Percentiles rank a stretch among this genome's conserved stretches.
phyloP scores from a whole-genome alignment of 2,797 vertebrate species.

The Micrastur ruficollis region DNA sequence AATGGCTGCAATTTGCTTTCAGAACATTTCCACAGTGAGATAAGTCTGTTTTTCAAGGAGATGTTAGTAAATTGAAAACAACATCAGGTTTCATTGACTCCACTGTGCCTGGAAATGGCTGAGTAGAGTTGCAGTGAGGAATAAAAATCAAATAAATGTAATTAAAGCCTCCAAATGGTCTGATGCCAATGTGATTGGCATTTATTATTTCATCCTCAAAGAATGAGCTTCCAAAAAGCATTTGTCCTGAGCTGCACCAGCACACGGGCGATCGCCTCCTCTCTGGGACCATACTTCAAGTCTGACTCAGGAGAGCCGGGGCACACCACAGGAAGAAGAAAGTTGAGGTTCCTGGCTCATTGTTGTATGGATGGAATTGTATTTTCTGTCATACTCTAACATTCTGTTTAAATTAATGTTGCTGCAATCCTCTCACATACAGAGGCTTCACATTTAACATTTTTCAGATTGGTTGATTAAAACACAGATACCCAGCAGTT shows the following conservation, averaged over 20 bases:
- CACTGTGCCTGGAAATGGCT: background rate
- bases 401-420: slow-evolving; percentile 19
- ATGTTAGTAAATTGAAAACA: slow-evolving; percentile 18
- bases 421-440: background rate
- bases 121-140: background rate
- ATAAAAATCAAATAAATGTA: slow-evolving; percentile 35
- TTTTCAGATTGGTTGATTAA: slow-evolving; percentile 18
- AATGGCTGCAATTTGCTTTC: background rate
- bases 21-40: background rate
- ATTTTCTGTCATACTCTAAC: background rate
- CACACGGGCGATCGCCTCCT: background rate
- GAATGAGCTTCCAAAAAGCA: background rate
- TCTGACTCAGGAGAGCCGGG: background rate
- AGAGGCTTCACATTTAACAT: background rate
- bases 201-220: background rate
- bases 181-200: background rate
- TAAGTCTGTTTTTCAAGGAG: background rate
- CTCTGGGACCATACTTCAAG: background rate
- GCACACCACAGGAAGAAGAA: background rate
- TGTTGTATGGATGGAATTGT: background rate
- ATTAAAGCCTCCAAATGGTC: slow-evolving; percentile 26
- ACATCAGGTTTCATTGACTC: slow-evolving; percentile 18
- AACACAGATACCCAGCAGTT: background rate
- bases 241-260: background rate
- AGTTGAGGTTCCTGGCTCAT: background rate